A percentile compares a stretch with the other conserved stretches of the same genome.
Conservation (phyloP, 1,140 invertebrate genomes). For the Drosophila sproati region DNA sequence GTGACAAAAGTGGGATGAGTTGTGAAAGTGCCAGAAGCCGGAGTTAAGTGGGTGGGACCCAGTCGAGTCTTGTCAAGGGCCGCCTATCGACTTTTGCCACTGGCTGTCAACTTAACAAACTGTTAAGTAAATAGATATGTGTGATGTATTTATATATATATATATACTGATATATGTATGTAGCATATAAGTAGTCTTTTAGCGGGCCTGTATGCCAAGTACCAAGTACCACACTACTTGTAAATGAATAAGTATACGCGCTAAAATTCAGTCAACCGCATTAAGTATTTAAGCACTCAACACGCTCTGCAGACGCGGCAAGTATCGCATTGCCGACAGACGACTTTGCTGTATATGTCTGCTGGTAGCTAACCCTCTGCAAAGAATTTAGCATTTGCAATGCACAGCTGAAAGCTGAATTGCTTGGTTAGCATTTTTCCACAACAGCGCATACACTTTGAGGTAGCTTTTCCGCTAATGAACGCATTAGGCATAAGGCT, state of each 20-base stretch:
- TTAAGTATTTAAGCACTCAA: conserved; percentile 81
- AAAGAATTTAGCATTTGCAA: conserved; percentile 37
- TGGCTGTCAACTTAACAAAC: conserved; percentile 57
- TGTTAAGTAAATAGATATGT: conserved; percentile 13
- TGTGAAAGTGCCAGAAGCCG: conserved; percentile 28
- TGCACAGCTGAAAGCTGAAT: conserved; percentile 34
- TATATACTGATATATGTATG: too few species aligned
- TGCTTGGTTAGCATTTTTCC: conserved; percentile 77
- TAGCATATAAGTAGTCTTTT: conserved; percentile 4
- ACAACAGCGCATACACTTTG: conserved; percentile 75
- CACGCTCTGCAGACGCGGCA: conserved; percentile 58
- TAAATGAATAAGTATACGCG: conserved; percentile 76
- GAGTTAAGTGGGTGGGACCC: background rate
- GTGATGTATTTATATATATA: background rate
- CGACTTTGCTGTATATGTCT: background rate
- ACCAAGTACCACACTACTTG: background rate
- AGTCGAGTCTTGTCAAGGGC: conserved; percentile 12
- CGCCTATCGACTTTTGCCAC: conserved; percentile 5
- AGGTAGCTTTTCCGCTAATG: conserved; percentile 82
- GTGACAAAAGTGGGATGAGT: conserved; percentile 68
- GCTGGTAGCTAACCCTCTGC: conserved; percentile 10
- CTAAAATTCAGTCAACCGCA: conserved; percentile 80
- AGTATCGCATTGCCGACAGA: conserved; percentile 29
- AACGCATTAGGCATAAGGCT: conserved; percentile 71
- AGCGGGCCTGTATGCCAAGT: background rate